Conservation (phyloP, 2,113 vertebrate species). For the Cranoglanis bouderius region DNA sequence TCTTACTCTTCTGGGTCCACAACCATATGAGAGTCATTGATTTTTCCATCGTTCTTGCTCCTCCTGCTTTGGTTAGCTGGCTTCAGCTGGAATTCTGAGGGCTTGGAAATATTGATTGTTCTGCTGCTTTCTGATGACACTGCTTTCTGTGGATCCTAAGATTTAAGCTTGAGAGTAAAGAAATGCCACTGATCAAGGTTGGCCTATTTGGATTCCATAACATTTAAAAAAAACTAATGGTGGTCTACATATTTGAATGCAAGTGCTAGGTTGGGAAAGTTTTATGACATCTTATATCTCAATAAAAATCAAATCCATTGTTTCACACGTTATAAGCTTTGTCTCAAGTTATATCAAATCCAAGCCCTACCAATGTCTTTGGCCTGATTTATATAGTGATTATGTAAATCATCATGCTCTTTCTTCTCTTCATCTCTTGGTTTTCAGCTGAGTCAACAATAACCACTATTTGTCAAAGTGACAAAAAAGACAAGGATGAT, state of each 20-base stretch:
- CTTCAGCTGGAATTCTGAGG: constrained; percentile 53
- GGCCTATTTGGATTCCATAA: constrained; percentile 10
- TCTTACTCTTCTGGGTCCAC: constrained; percentile 53
- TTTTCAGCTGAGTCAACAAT: background rate
- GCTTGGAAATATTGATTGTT: constrained; percentile 64
- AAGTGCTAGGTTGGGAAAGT: background rate
- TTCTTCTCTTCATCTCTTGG: background rate
- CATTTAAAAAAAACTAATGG: constrained; percentile 45
- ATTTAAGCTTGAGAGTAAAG: constrained; percentile 4
- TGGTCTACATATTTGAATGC: constrained; percentile 30
- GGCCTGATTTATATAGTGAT: background rate
- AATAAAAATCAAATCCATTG: background rate
- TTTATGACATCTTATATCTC: constrained; percentile 11
- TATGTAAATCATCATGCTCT: background rate
- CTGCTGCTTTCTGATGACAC: constrained; percentile 61
- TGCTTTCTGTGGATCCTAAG: constrained; percentile 42
- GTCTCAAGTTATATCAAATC: background rate
- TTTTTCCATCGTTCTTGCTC: constrained; percentile 56
- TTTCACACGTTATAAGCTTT: background rate
- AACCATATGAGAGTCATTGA: constrained; percentile 51
- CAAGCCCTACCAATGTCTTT: background rate
- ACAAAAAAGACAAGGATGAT: constrained; percentile 9
- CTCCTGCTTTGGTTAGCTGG: constrained; percentile 50
- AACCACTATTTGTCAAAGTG: background rate
- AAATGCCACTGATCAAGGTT: constrained; percentile 56